These are phyloP conservation scores for Blastomussa wellsi DNA, from an alignment of 92 coral and sea anemone species.

Conservation along the genomic window DNA sequence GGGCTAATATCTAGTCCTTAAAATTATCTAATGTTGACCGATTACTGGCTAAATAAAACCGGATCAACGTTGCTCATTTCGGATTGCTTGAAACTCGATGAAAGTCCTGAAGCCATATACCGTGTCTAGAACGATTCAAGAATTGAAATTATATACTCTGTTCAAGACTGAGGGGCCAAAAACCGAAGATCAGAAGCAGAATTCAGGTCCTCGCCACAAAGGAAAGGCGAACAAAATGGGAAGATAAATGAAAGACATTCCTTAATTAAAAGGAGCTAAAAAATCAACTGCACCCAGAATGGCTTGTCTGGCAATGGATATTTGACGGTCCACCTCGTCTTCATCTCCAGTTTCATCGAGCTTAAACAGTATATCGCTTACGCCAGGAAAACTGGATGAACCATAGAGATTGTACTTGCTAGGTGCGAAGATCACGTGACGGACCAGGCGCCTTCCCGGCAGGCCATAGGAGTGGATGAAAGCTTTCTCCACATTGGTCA, in stretches of 20 bases:
- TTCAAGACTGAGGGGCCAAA: no score
- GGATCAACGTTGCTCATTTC: no score
- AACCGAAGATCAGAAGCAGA: no score
- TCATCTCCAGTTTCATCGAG: constrained; percentile 67
- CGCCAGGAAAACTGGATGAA: constrained; percentile 85
- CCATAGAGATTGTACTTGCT: constrained; percentile 77
- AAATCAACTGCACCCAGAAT: constrained; percentile 70
- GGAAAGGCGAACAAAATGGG: neutral
- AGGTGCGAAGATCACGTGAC: constrained; percentile 92
- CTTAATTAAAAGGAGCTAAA: neutral
- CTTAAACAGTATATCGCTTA: constrained; percentile 75
- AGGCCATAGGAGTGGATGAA: constrained; percentile 85
- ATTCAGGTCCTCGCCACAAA: neutral
- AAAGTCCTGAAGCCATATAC: no score
- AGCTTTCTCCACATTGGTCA: constrained; percentile 88
- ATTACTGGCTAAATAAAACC: no score
- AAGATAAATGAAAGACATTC: neutral
- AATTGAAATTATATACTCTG: no score
- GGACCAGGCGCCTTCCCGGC: constrained; percentile 67
- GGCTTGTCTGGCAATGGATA: constrained; percentile 69
- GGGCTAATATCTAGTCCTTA: no score
- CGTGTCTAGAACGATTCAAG: no score
- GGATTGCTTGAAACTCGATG: no score
- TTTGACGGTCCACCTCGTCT: constrained; percentile 74
- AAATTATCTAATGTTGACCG: no score